Base-by-base conservation (phyloP, 2,888 invertebrate genomes). In the Dynastes maya region DNA sequence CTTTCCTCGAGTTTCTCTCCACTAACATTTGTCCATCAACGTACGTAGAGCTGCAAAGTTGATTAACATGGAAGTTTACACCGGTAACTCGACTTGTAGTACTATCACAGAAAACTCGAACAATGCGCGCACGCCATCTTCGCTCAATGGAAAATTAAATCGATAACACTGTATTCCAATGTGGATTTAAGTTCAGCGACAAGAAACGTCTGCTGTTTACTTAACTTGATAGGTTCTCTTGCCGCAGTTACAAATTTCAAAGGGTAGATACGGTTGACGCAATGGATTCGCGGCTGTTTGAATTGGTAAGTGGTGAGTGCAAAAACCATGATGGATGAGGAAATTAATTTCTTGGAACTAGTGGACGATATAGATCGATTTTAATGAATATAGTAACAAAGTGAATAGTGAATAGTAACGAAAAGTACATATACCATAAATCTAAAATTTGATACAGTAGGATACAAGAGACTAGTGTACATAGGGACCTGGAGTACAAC, bases 161-260 rank as follows among this genome's bases (percentile, higher is more conserved):
- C 65, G 65, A 65, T 65, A 65, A 65, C 65, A 65, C 16, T 65
- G 65, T 65, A 40, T 65, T 65, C 37, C 40, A 9, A 16, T 16
- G 65, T 16, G 40, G 40, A 65, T 65, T 40, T 65, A 65, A 65
- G 65, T 65, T 40, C 29, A 65, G 65, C 40, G 16, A 16, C 65
- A 68, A 51, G 67, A 68, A 68, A 68, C 67, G 67, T 49, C 37
- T 13, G 49, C 49, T 68, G 67, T 68, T 68, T 68, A 49, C 67
- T 68, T 68, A 61, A 68, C 67, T 68, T 68, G 67, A 68, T 68
- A 68, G 67, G 49, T 68, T 68, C 67, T 45, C 27, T 68, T n/a
- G 27, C 16, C 27, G 45, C 27, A 22, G 27, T 68, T 68, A 45
- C 67, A 68, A 68, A 68, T 68, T 68, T 22, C 22, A 37, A 27